Evolutionary conservation across 2,113 vertebrate species (phyloP).

Genomic region (Gila orcuttii): DNA sequence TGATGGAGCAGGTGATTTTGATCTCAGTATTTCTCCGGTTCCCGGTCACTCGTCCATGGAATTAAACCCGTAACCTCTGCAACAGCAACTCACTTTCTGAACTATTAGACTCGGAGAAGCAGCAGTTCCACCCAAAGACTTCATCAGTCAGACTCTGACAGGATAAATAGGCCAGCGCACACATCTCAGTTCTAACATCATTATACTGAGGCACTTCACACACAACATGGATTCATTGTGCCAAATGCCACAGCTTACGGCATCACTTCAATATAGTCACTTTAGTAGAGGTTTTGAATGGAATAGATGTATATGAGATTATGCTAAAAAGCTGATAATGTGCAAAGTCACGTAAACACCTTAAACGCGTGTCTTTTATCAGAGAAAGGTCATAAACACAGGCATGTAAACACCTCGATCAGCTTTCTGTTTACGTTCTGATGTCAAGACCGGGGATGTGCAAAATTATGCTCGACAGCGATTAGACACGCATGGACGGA

Average conservation of each 20-base stretch:
- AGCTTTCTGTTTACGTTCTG: background rate
- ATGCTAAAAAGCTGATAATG: background rate
- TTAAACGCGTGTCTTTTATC: background rate
- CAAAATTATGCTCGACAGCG: background rate
- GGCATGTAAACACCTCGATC: background rate
- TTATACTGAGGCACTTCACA: conserved; percentile 6
- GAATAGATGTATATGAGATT: background rate
- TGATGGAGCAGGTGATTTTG: conserved; percentile 20
- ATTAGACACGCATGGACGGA: background rate
- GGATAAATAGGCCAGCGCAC: conserved; percentile 20
- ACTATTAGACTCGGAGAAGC: conserved; percentile 17
- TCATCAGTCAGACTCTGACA: conserved; percentile 23
- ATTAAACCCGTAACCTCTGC: conserved; percentile 7
- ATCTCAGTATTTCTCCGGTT: background rate
- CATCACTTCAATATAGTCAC: background rate
- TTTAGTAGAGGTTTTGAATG: background rate
- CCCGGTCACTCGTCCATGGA: conserved; percentile 19
- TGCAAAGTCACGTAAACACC: background rate
- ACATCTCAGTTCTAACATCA: conserved; percentile 10
- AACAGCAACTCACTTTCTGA: background rate
- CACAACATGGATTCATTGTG: background rate
- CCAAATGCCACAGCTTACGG: background rate
- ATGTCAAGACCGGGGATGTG: background rate
- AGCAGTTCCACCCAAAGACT: conserved; percentile 3
- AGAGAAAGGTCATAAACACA: background rate